Conservation (phyloP, 2,113 vertebrate genomes). For the Callipepla squamata region DNA sequence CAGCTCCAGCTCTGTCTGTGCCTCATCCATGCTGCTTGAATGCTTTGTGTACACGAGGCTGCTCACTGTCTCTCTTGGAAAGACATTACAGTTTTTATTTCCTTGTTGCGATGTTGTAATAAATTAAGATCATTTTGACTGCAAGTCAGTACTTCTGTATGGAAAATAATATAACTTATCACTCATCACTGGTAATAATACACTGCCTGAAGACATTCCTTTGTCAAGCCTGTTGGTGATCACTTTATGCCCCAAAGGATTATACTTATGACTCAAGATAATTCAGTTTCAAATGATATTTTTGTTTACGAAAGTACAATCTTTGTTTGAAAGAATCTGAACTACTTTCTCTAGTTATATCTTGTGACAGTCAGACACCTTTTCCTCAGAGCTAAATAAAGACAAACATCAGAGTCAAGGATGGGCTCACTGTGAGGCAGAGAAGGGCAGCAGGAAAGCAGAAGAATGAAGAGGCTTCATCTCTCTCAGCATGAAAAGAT, state of each 20-base stretch:
- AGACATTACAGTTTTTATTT: constrained; percentile 18
- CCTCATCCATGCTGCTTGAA: background rate
- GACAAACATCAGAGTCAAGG: background rate
- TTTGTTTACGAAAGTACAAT: constrained; percentile 43
- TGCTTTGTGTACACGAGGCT: background rate
- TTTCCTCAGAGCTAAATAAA: background rate
- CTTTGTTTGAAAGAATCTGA: constrained; percentile 27
- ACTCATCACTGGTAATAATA: constrained; percentile 61
- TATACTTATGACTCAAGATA: constrained; percentile 35
- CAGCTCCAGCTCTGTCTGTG: background rate
- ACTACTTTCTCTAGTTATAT: background rate
- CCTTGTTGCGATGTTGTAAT: background rate
- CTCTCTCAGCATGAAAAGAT: background rate
- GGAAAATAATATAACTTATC: constrained; percentile 51
- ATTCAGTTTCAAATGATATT: constrained; percentile 23
- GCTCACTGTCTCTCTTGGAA: constrained; percentile 2
- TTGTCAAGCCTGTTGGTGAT: constrained; percentile 60
- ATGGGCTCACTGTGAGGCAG: background rate
- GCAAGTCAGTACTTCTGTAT: constrained; percentile 47
- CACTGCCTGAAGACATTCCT: constrained; percentile 52
- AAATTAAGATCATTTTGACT: constrained; percentile 42
- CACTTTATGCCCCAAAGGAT: constrained; percentile 53
- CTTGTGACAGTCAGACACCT: constrained; percentile 7
- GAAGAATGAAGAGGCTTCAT: background rate
- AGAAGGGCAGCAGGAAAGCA: constrained; percentile 1